Base-by-base conservation (phyloP, 2,797 vertebrate genomes). In the Sebastes melanostomus region DNA sequence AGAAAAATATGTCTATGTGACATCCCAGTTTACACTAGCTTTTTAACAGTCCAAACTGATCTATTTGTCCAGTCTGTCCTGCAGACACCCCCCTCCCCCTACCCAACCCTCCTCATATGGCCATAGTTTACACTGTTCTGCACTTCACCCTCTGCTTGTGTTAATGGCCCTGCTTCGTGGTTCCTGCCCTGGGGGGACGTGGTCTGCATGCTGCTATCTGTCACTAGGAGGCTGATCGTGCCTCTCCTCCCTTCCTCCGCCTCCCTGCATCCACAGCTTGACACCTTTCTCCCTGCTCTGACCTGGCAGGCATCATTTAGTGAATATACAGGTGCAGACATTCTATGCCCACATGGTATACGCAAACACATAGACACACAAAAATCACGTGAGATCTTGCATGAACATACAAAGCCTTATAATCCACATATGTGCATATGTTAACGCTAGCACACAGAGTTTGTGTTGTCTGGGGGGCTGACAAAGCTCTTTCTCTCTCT, bases 401-500 rank as follows among this genome's bases (percentile, higher is more conserved):
- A 71, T 24, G 50, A 69, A 81, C 74, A 72, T 66, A 66, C 61
- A 74, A 65, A 80, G 78, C 55, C 52, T 72, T 75, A 68, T 85
- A 88, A 79, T 86, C 80, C 75, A 75, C 72, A 85, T 75, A 80
- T 83, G 83, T 85, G 83, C 66, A 70, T 78, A 78, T 86, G 77
- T 77, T 82, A 85, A 80, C 54, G 60, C 55, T 18, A 18, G 72
- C 60, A 70, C 77, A 78, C 78, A 76, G 22, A 83, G 86, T 83
- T 82, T 85, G 81, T 88, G 85, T 84, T 83, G 83, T 91, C 85
- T 93, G 75, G 86, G 91, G 77, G 86, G 82, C 89, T 91, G 92
- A 94, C 91, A 94, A 91, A 92, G 92, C 90, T 91, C 83, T 92
- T 91, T 91, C 88, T 92, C 90, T 81, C 80, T 81, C 86, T 88